Base-by-base conservation (phyloP, 2,888 invertebrate genomes). In the Carcina quercana region DNA sequence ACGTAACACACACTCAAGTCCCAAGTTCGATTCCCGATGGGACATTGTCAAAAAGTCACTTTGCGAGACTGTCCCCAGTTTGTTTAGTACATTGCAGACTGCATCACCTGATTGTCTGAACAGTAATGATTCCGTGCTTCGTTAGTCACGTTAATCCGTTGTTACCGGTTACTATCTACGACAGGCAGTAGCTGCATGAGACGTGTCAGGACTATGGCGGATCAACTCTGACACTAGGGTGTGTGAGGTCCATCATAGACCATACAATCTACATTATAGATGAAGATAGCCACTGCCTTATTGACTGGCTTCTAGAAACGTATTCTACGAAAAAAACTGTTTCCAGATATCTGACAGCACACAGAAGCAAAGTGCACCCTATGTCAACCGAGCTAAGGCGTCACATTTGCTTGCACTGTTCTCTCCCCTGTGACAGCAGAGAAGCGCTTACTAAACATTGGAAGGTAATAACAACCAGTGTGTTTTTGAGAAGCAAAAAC, bases 391-490 rank as follows among this genome's bases (percentile, higher is more conserved):
- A 37, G 26, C 58, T 47, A 28, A 79, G 64, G 26, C 60, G 72
- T 0, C 76, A 76, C 39, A 52, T 72, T 1, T 88, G 88, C 33
- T 61, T 75, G 2, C 68, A 80, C 8, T 88, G 88, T 42, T 69
- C 67, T 1, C 64, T 76, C 15, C 64, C 66, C 0, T 73, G 66
- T 15, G 66, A 64, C 28, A 61, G 53, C 2, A 53, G 59, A 12
- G 60, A 56, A 6, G 55, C 59, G 1, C 50, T 75, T 0, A 60
- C 54, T 2, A 20, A 53, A 12, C 76, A 76, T 53, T 48, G 73
- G 28, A 58, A 68, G 70, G 76, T 69, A 53, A 30, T 2, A 31
- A 22, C 17, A 22, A n/a, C n/a, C n/a, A n/a, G n/a, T n/a, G n/a
- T n/a, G n/a, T n/a, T n/a, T n/a, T n/a, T n/a, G n/a, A n/a, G n/a